phyloP scores from a whole-genome alignment of 64 coral and sea anemone genomes.

The Exaiptasia diaphana region DNA sequence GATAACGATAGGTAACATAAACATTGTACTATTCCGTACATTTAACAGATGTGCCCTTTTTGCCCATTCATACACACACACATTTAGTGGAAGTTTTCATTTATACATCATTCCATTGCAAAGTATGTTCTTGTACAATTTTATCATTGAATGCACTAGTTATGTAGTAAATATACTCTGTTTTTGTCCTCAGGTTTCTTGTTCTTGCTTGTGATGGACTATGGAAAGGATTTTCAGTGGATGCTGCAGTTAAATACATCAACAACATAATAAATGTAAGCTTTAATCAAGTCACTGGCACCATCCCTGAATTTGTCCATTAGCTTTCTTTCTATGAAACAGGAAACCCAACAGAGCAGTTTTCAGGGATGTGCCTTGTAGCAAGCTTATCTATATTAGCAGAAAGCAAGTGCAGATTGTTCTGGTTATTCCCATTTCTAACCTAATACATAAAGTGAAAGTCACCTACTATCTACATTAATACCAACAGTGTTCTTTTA shows the following conservation, averaged over 20 bases:
- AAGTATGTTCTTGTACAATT: not conserved
- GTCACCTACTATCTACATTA: no score
- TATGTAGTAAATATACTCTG: not conserved
- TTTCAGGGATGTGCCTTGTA: no score
- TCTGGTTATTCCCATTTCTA: no score
- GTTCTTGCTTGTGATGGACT: slow-evolving; percentile 90
- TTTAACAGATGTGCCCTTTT: not conserved
- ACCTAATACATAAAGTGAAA: no score
- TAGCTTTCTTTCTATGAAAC: no score
- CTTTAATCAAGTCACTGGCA: not conserved
- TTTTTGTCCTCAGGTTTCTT: slow-evolving; percentile 57
- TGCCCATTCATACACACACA: not conserved
- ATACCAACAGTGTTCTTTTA: no score
- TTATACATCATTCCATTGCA: not conserved
- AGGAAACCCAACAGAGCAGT: no score
- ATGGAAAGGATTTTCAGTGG: slow-evolving; percentile 95
- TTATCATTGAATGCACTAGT: not conserved
- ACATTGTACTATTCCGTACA: not conserved
- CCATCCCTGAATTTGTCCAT: no score
- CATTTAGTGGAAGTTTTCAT: no score
- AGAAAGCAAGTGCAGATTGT: no score
- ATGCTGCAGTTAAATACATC: slow-evolving; percentile 86
- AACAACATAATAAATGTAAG: slow-evolving; percentile 80
- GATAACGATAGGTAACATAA: slow-evolving; percentile 65
- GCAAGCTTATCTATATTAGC: no score